Percentiles rank a stretch among this genome's conserved stretches.
phyloP scores from a whole-genome alignment of 53 echinoderm and acorn worm genomes.

The Echinometra lucunter region DNA sequence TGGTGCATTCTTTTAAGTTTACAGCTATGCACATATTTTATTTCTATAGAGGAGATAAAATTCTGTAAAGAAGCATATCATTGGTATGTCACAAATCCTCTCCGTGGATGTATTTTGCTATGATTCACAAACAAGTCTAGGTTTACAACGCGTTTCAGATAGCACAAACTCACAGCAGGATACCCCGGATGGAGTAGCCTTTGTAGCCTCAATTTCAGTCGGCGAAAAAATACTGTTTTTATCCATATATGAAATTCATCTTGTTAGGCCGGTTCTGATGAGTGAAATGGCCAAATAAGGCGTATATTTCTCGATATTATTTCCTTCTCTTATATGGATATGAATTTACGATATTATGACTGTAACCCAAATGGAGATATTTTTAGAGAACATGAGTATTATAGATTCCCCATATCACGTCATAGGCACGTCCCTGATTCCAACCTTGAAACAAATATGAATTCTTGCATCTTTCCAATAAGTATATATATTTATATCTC shows the following conservation, averaged over 20 bases:
- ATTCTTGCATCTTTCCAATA: too few species aligned
- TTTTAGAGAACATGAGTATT: too few species aligned
- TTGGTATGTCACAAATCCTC: neutral
- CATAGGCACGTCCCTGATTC: neutral
- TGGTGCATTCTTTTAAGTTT: neutral
- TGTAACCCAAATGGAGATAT: too few species aligned
- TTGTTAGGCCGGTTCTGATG: too few species aligned
- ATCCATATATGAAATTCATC: neutral
- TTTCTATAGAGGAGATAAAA: neutral
- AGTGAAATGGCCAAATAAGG: neutral
- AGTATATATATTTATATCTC: neutral
- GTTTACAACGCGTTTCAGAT: slow-evolving; percentile 46
- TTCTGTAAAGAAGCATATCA: neutral
- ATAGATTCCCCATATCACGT: neutral
- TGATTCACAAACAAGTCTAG: slow-evolving; percentile 1
- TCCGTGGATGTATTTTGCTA: neutral
- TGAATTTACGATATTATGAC: too few species aligned
- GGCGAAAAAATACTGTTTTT: neutral
- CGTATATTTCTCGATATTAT: neutral
- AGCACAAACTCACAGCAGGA: slow-evolving; percentile 9
- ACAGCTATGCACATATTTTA: neutral
- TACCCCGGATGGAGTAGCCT: slow-evolving; percentile 4
- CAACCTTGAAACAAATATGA: neutral
- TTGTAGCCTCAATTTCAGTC: neutral
- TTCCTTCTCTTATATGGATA: too few species aligned